Evolutionary conservation across 1,140 invertebrate species (phyloP).

Genomic region (Halesus radiatus): DNA sequence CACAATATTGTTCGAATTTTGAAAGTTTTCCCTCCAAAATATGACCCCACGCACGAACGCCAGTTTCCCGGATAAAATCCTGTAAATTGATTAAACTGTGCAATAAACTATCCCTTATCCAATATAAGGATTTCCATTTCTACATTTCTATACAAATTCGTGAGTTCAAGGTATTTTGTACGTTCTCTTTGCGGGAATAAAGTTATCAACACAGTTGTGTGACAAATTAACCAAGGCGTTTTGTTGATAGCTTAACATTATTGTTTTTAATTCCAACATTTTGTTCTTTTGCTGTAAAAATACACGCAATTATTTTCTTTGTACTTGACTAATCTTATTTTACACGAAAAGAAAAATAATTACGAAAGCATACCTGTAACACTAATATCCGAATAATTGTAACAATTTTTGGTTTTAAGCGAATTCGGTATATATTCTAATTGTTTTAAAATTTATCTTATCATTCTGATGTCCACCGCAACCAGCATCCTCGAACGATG

Average conservation of each 20-base stretch:
- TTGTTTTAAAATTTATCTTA: too few species aligned
- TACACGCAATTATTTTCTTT: too few species aligned
- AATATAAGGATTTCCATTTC: neutral
- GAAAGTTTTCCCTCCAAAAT: constrained; percentile 29
- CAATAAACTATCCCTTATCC: constrained; percentile 37
- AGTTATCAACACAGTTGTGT: constrained; percentile 7
- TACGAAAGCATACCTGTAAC: too few species aligned
- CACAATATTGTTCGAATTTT: constrained; percentile 25
- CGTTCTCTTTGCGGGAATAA: neutral
- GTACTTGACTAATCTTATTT: neutral
- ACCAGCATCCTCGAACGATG: too few species aligned
- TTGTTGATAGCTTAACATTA: neutral
- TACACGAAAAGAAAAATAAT: constrained; percentile 1
- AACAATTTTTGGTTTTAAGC: too few species aligned
- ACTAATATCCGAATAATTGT: too few species aligned
- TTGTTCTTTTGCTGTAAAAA: too few species aligned
- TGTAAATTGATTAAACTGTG: constrained; percentile 36
- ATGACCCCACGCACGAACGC: constrained; percentile 25
- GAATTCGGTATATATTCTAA: too few species aligned
- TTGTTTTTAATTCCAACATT: neutral
- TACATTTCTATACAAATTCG: constrained; percentile 20
- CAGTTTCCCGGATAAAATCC: constrained; percentile 16
- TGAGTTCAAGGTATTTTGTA: constrained; percentile 11
- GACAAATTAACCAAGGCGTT: constrained; percentile 11
- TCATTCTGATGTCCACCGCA: too few species aligned